Percentiles rank a stretch among this genome's conserved stretches.
Evolutionary conservation across 1,140 invertebrate genomes (phyloP).

Genomic region (Drosophila insularis): DNA sequence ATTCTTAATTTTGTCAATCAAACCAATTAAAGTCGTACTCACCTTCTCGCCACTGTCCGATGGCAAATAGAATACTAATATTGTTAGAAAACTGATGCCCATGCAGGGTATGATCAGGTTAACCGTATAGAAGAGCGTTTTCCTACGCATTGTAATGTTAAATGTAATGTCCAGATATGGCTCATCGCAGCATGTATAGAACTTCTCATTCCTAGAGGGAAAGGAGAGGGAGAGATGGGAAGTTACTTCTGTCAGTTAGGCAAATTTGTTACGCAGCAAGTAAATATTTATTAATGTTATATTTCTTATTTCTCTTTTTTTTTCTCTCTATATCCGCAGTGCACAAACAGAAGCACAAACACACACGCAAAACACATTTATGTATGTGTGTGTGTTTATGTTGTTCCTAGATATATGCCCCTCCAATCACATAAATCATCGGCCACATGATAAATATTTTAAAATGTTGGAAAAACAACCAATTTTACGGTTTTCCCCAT

Average conservation of each 20-base stretch:
- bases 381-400: not conserved
- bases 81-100: slow-evolving; percentile 98
- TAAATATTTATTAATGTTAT: slow-evolving; percentile 58
- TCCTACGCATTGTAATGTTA: slow-evolving; percentile 98
- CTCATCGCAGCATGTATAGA: slow-evolving; percentile 98
- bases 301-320: slow-evolving; percentile 40
- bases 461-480: slow-evolving; percentile 50
- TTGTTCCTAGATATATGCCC: slow-evolving; percentile 14
- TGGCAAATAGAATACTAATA: slow-evolving; percentile 99
- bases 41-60: slow-evolving; percentile 99
- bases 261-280: slow-evolving; percentile 33
- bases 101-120: slow-evolving; percentile 99
- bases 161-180: slow-evolving; percentile 99
- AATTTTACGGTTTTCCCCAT: not conserved
- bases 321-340: slow-evolving; percentile 38
- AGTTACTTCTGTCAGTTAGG: slow-evolving; percentile 10
- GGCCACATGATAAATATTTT: slow-evolving; percentile 61
- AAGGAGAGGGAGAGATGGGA: not conserved
- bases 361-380: not conserved
- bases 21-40: slow-evolving; percentile 67
- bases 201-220: slow-evolving; percentile 91
- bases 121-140: slow-evolving; percentile 98
- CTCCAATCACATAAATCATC: slow-evolving; percentile 61
- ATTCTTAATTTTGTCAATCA: too few relatives aligned
- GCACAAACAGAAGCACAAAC: slow-evolving; percentile 23